A percentile compares a stretch with the other conserved stretches of the same genome.
phyloP scores from a whole-genome alignment of 2,797 vertebrate species.

The Schizopygopsis malacanthus region DNA sequence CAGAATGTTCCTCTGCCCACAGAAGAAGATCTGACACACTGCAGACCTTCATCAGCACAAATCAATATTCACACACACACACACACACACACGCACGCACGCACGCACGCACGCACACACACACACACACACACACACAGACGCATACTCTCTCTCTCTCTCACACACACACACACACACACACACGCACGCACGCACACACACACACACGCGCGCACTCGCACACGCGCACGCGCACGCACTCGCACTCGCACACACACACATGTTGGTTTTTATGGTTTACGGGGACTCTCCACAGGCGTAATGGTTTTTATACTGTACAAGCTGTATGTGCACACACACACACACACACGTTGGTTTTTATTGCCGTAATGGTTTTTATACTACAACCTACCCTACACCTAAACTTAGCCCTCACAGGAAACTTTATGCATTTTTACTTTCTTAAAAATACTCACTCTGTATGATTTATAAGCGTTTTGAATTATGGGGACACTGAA shows the following conservation, averaged over 20 bases:
- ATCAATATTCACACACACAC: not conserved
- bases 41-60: conserved; percentile 8
- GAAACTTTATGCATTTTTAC: too few relatives aligned
- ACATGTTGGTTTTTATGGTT: not conserved
- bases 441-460: too few relatives aligned
- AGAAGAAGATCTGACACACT: conserved; percentile 10
- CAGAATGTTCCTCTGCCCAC: not conserved
- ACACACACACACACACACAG: not conserved
- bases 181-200: not conserved
- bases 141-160: too few relatives aligned
- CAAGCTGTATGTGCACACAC: not conserved
- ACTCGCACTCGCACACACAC: not conserved
- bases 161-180: not conserved
- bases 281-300: too few relatives aligned
- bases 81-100: not conserved
- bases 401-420: too few relatives aligned
- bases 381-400: too few relatives aligned
- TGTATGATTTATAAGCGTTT: too few relatives aligned
- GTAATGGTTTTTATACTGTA: too few relatives aligned
- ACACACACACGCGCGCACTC: not conserved
- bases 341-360: not conserved
- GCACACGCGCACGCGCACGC: not conserved
- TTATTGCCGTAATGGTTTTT: too few relatives aligned
- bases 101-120: not conserved
- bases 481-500: too few relatives aligned